These are phyloP conservation scores for Ctenicera cuprea DNA, from an alignment of 2,888 invertebrate species.

Conservation along the genomic window DNA sequence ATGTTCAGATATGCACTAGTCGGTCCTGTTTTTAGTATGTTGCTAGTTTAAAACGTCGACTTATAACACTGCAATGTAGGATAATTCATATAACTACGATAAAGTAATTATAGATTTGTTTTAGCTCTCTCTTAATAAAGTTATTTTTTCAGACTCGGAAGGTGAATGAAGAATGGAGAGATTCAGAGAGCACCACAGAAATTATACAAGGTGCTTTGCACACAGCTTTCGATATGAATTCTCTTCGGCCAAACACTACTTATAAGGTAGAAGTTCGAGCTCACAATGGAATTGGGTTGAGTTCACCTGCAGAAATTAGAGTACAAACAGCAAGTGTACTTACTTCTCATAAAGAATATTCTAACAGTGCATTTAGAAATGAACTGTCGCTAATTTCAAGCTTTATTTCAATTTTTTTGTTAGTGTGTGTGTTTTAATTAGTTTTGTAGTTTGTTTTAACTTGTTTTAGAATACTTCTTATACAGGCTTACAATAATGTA, in stretches of 20 bases:
- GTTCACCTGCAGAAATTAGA: conserved; percentile 84
- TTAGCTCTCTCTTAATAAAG: neutral
- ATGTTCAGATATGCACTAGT: too few species aligned
- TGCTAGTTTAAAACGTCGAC: too few species aligned
- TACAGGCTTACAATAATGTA: too few species aligned
- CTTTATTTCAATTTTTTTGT: conserved; percentile 42
- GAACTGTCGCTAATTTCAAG: conserved; percentile 34
- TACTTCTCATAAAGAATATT: conserved; percentile 35
- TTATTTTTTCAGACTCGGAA: conserved; percentile 77
- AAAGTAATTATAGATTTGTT: too few species aligned
- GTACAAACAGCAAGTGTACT: conserved; percentile 84
- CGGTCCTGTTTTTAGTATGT: too few species aligned
- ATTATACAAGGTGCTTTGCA: conserved; percentile 79
- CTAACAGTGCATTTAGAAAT: conserved; percentile 44
- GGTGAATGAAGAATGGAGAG: conserved; percentile 81
- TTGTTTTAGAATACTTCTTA: conserved; percentile 10
- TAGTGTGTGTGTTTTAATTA: conserved; percentile 32
- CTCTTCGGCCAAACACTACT: conserved; percentile 84
- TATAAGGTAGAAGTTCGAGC: conserved; percentile 91
- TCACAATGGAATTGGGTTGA: conserved; percentile 89
- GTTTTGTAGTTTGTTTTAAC: conserved; percentile 28
- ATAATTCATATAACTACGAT: too few species aligned
- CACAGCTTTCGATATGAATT: conserved; percentile 80
- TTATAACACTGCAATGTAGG: too few species aligned
- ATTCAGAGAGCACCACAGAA: conserved; percentile 72